Evolutionary conservation across 2,888 invertebrate species (phyloP).

Genomic region (Linnaemya tessellans): DNA sequence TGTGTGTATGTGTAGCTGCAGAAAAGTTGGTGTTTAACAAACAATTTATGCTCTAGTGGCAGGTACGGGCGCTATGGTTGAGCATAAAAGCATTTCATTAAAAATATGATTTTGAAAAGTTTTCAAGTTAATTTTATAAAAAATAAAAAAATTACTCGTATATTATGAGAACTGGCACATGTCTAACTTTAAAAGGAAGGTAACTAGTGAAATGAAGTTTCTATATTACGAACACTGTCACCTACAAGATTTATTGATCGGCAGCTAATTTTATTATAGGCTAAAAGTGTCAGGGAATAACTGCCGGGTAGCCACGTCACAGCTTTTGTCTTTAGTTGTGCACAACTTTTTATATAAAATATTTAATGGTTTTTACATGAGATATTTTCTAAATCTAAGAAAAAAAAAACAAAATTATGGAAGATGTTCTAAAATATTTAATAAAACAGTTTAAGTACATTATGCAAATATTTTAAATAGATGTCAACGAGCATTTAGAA

Average conservation of each 20-base stretch:
- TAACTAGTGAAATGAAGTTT: neutral
- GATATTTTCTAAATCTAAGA: too few species aligned
- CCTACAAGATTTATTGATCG: neutral
- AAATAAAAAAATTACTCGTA: slow-evolving; percentile 6
- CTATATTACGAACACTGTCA: neutral
- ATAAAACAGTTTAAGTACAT: too few species aligned
- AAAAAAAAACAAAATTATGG: too few species aligned
- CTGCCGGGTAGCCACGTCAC: neutral
- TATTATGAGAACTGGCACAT: slow-evolving; percentile 2
- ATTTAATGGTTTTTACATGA: too few species aligned
- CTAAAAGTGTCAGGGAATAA: neutral
- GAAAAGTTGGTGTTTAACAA: neutral
- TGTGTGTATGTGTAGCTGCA: neutral
- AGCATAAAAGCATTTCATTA: neutral
- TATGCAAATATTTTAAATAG: too few species aligned
- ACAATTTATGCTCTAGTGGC: slow-evolving; percentile 31
- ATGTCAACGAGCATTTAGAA: too few species aligned
- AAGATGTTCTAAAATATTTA: too few species aligned
- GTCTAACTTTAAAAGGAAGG: neutral
- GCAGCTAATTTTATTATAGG: neutral
- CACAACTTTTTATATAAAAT: too few species aligned
- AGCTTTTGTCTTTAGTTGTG: too few species aligned
- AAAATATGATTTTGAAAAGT: neutral
- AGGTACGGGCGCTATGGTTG: slow-evolving; percentile 7
- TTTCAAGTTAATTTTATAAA: neutral